A percentile compares a stretch with the other conserved stretches of the same genome.
Conservation (phyloP, 2,797 vertebrate species). For the Cossypha heuglini region DNA sequence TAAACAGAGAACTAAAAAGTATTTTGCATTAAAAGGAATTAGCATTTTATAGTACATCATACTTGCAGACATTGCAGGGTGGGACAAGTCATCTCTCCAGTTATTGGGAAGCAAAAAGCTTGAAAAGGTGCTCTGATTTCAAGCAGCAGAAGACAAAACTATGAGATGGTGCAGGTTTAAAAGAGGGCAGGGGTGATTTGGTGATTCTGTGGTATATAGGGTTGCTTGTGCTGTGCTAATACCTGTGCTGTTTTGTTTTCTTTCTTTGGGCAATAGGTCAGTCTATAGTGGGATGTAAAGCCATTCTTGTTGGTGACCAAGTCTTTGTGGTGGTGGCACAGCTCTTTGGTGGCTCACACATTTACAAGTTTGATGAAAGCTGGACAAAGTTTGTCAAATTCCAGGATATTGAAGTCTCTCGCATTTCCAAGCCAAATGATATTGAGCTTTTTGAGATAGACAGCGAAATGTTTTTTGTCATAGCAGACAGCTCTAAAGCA, state of each 20-base stretch:
- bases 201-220: background rate
- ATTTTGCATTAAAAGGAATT: background rate
- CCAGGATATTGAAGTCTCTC: constrained; percentile 95
- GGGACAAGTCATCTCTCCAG: background rate
- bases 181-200: background rate
- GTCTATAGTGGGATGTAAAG: constrained; percentile 96
- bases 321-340: constrained; percentile 98
- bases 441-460: constrained; percentile 95
- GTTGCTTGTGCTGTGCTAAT: constrained; percentile 25
- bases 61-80: background rate
- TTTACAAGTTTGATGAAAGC: constrained; percentile 95
- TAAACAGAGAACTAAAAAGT: background rate
- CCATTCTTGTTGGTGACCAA: constrained; percentile 90
- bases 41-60: background rate
- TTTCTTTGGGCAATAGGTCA: constrained; percentile 81
- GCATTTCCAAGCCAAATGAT: constrained; percentile 97
- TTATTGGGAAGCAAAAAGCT: background rate
- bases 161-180: background rate
- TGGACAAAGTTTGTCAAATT: constrained; percentile 97
- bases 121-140: background rate
- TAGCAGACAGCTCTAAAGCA: constrained; percentile 97
- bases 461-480: constrained; percentile 91
- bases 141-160: background rate
- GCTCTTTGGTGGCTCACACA: constrained; percentile 96
- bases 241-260: background rate